Evolutionary conservation across 1,140 invertebrate genomes (phyloP), one percentile per base, ranked within the genome.

Genomic region (Heliconius hewitsoni): DNA sequence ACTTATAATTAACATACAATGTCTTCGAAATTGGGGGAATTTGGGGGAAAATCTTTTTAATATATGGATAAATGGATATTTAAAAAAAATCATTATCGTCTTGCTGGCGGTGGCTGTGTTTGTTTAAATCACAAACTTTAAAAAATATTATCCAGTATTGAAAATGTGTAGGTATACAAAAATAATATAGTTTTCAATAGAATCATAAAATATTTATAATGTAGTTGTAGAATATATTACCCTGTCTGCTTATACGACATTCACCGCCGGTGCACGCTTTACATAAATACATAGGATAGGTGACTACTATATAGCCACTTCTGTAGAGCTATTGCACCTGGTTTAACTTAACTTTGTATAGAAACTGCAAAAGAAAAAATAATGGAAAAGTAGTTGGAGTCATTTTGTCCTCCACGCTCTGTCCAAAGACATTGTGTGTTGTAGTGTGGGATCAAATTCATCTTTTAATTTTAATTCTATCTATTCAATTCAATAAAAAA

Each of bases 191-290:
- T 66, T 66, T 66, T 66, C 27, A 30, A 66, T 66, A 66, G 60
- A 23, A 1, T 30, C 23, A 66, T 66, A 66, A 66, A 66, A 66
- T 66, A 66, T 66, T 66, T 66, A 66, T 66, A 66, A 30, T 66
- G 60, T 30, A 66, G 60, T 23, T 57, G n/a, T 23, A 8, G 55
- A 57, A 57, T 57, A 57, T 57, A 57, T 57, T 57, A 57, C 55
- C 19, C 55, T 66, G 27, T 66, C 60, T 27, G 23, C 60, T 66
- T 66, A 66, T 66, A 66, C 27, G 60, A 66, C 60, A 30, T 30
- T 27, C 57, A 30, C 9, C 27, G 60, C n/a, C 27, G 27, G 23
- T 66, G 27, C 27, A 30, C 27, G 60, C 23, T 66, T 66, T 66
- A 66, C 27, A 66, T 66, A 30, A 66, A 27, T 66, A 23, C 60